Conservation (phyloP, 1,140 invertebrate genomes). For the Drosophila nannoptera region DNA sequence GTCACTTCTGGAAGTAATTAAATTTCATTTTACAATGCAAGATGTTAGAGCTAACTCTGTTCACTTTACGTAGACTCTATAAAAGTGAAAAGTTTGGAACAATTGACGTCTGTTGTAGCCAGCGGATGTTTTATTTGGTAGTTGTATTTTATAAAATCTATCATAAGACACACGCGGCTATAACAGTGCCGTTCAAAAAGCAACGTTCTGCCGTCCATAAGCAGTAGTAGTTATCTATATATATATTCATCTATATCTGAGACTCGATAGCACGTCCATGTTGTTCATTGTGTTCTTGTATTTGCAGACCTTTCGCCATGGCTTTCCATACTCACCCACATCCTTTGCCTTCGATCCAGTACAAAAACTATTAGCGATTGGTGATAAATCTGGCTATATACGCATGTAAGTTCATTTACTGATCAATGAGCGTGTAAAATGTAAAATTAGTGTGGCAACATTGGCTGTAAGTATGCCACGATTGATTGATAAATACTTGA, state of each 20-base stretch:
- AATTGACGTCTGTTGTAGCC: slow-evolving; percentile 80
- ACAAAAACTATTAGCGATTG: slow-evolving; percentile 97
- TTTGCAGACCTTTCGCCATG: slow-evolving; percentile 97
- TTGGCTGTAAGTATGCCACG: too few relatives aligned
- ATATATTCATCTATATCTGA: background rate
- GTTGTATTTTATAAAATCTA: slow-evolving; percentile 81
- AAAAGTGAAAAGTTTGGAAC: background rate
- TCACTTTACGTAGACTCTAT: too few relatives aligned
- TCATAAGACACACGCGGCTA: slow-evolving; percentile 90
- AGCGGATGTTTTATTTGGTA: slow-evolving; percentile 86
- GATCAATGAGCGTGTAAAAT: background rate
- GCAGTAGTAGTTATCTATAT: background rate
- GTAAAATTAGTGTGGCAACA: too few relatives aligned
- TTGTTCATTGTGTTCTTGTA: slow-evolving; percentile 4
- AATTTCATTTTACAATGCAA: too few relatives aligned
- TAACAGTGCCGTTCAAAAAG: slow-evolving; percentile 62
- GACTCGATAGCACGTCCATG: background rate
- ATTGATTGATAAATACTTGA: too few relatives aligned
- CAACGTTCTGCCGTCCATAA: slow-evolving; percentile 8
- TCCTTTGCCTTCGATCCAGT: slow-evolving; percentile 98
- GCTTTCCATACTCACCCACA: slow-evolving; percentile 98
- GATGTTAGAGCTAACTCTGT: too few relatives aligned
- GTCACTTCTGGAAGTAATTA: too few relatives aligned
- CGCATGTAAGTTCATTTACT: slow-evolving; percentile 87
- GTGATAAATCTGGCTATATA: slow-evolving; percentile 96